Evolutionary conservation across 2,888 invertebrate species (phyloP), one percentile per base, ranked within the genome.

Genomic region (Nineta flava): DNA sequence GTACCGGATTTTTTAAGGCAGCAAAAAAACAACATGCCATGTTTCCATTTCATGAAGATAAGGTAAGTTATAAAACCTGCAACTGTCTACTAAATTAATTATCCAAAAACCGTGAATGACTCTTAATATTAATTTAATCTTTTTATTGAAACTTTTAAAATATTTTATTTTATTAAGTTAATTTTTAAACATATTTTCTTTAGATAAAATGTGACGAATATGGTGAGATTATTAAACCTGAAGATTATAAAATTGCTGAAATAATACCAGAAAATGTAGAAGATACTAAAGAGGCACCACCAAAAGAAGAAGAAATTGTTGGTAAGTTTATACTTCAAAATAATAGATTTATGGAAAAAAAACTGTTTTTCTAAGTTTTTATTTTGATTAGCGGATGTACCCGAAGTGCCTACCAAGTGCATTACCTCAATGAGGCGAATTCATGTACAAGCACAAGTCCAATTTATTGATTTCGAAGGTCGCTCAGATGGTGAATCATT

Each of bases 381-480:
- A n/a, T 46, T 48, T 45, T 52, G 51, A 53, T 43, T 52, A 62
- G 62, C 62, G 56, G 68, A 69, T 61, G 69, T 75, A 15, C 67
- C 75, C 9, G 93, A 94, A 62, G 79, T 88, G 48, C 96, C 96
- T 0, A 92, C 92, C 16, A 96, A 96, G 66, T 93, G 94, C 62
- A 74, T 92, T 2, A 74, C 78, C 9, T 73, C 81, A 21, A 76
- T 77, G 6, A 79, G 87, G 4, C 79, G 80, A 0, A 76, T 95
- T 44, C 75, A 81, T 54, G 76, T 96, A 0, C 82, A 83, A 58
- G 93, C 93, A 2, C 82, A 83, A 60, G 79, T 97, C 7, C 85
- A 87, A 57, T 96, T 90, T 62, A 96, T 99, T 53, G 99, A 99
- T 69, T 88, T 99, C 63, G 97, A 99, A 63, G 99, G 99, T 0